Evolutionary conservation across 2,113 vertebrate genomes (phyloP), one percentile per base, ranked within the genome.

Genomic region (Camelus bactrianus): DNA sequence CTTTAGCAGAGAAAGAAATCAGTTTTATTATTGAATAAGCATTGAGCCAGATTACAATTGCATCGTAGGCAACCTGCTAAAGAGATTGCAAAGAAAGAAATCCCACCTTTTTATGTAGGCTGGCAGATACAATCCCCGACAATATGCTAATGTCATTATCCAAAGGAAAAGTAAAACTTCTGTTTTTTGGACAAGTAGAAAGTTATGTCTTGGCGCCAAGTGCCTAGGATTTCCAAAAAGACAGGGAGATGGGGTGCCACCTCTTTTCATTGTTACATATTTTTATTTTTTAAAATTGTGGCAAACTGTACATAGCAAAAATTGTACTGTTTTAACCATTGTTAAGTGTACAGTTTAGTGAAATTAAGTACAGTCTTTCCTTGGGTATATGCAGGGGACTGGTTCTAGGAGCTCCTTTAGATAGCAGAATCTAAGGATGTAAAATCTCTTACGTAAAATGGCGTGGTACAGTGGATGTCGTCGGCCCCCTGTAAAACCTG

Each of bases 1-100:
- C 81, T 77, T 80, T 69, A 48, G 35, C 42, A 58, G 52, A 42
- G 56, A 58, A 96, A 81, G 13, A 75, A 32, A 75, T 38, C 35
- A 62, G 14, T 88, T 85, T 80, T 88, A 58, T 76, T 82, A 67
- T 70, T n/a, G 62, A 75, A 50, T 95, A 84, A 94, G 17, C 42
- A 54, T 20, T 94, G 83, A 93, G 13, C 17, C 77, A 89, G 58
- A 54, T 6, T 65, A 24, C 13, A 46, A 10, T 89, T 20, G 67
- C 30, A 54, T 93, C 42, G 54, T 28, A 96, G 75, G 42, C 56
- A 84, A 10, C 87, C 69, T 96, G 16, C 73, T 93, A 60, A 93
- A 96, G 67, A 84, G 50, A 72, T 67, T 76, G 11, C 56, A 79
- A 60, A 56, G 67, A 32, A 54, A 93, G 42, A 35, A 81, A 42